A percentile compares a stretch with the other conserved stretches of the same genome.
Conservation (phyloP, 1,140 invertebrate genomes). For the Copidosoma floridanum region DNA sequence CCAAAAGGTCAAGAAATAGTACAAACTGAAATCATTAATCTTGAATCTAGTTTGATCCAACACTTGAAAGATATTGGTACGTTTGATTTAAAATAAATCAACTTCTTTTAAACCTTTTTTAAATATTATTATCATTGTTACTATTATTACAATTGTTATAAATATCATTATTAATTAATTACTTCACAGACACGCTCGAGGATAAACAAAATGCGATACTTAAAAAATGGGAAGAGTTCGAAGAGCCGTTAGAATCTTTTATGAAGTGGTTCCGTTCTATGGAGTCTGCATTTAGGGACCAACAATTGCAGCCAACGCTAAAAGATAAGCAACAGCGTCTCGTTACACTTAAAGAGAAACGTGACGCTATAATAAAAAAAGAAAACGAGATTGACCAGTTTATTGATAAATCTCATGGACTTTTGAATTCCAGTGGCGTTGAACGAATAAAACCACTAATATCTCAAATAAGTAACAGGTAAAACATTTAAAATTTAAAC, state of each 20-base stretch:
- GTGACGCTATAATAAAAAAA: constrained; percentile 72
- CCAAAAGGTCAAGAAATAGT: constrained; percentile 72
- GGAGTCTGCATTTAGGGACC: constrained; percentile 81
- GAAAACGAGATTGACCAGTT: constrained; percentile 85
- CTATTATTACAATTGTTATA: not conserved
- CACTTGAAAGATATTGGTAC: constrained; percentile 66
- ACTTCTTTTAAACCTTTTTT: too few species aligned
- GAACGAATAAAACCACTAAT: constrained; percentile 85
- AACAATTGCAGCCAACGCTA: constrained; percentile 77
- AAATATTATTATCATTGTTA: not conserved
- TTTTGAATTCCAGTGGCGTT: constrained; percentile 80
- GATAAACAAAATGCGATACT: constrained; percentile 72
- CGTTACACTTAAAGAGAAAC: constrained; percentile 69
- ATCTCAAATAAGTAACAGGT: constrained; percentile 82
- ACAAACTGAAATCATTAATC: constrained; percentile 69
- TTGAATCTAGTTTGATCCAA: constrained; percentile 66
- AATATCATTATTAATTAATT: not conserved
- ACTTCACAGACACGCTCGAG: constrained; percentile 58
- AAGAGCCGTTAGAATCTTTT: constrained; percentile 73
- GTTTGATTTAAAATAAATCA: constrained; percentile 30
- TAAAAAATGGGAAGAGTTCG: constrained; percentile 85
- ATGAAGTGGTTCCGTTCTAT: constrained; percentile 82
- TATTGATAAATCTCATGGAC: constrained; percentile 82
- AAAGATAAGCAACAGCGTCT: constrained; percentile 78
- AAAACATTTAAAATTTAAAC: not conserved